These are phyloP conservation scores for Oxyura jamaicensis DNA, from an alignment of 2,113 vertebrate genomes.

Conservation along the genomic window DNA sequence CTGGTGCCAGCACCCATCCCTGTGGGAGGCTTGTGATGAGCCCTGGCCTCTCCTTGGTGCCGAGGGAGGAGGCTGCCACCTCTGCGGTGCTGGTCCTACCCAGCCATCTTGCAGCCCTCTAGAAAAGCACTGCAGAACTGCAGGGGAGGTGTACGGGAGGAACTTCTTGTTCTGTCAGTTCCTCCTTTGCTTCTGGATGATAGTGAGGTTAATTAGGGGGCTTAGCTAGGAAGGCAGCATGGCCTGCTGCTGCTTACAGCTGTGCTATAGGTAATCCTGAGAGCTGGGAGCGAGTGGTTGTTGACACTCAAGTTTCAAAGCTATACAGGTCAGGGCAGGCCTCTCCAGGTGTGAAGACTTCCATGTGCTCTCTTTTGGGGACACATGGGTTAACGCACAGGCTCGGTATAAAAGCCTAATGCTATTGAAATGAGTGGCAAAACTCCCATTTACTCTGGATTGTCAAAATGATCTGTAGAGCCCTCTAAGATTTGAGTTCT, in stretches of 20 bases:
- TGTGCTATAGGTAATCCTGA: background rate
- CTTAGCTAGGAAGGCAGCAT: background rate
- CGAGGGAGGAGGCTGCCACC: no score
- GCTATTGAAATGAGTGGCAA: conserved; percentile 43
- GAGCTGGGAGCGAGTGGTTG: background rate
- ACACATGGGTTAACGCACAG: conserved; percentile 33
- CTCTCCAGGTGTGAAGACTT: background rate
- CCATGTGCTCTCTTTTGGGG: background rate
- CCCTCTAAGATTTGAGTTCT: conserved; percentile 53
- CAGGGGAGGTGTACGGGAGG: background rate
- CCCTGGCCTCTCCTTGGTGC: background rate
- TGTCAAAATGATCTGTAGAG: conserved; percentile 59
- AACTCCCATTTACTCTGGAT: conserved; percentile 43
- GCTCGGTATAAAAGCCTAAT: background rate
- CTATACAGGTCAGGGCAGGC: background rate
- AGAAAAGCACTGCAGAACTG: background rate
- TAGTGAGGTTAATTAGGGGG: background rate
- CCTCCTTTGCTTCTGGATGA: background rate
- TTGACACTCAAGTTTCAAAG: background rate
- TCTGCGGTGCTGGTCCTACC: no score
- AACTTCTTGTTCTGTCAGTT: background rate
- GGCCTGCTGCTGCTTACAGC: background rate
- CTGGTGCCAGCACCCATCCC: background rate
- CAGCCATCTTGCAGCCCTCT: accelerated
- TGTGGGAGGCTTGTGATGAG: no score